Base-by-base conservation (phyloP, 1,140 invertebrate genomes). In the Pectinophora gossypiella region DNA sequence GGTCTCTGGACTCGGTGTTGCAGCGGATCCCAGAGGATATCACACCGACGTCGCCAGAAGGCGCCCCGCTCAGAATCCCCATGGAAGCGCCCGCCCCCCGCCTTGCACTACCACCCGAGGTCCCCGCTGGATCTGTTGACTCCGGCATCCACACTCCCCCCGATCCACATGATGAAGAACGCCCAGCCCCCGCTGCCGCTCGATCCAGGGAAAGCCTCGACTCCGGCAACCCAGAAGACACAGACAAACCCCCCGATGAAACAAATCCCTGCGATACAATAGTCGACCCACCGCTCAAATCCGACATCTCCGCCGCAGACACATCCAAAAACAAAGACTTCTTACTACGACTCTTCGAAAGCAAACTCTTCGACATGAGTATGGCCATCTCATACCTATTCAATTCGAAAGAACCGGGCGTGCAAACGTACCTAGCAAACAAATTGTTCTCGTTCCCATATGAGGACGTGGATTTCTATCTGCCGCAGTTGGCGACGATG, bases 311-410 rank as follows among this genome's bases (percentile, higher is more conserved):
- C 16, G 57, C 65, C 13, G 54, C 69, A 3, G 79, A 77, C 19
- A 63, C 77, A 23, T 70, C 85, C 19, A 79, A 74, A 58, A 84
- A 85, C 52, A 89, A 88, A 76, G 85, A 88, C 71, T 86, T 85
- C 84, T 89, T 99, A 46, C 88, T 99, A 53, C 89, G 98, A 63
- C 90, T 99, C 64, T 98, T 99, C 74, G 97, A 99, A 85, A 98
- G 97, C 59, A 97, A 96, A 89, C 90, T 98, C 50, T 99, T 99
- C 84, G 96, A 99, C 80, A 98, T 99, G 92, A 96, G 96, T 52
- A 98, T 99, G 91, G 98, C 97, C 18, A 97, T 99, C 72, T 96
- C 95, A 74, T 99, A 99, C 91, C 89, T 99, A 23, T 99, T 97
- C 76, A 98, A 98, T 79, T 98, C 97, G n/a, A 99, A 99, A 88